These are phyloP conservation scores for Crotalus helleri DNA, from an alignment of 2,113 vertebrate species.

Conservation along the genomic window DNA sequence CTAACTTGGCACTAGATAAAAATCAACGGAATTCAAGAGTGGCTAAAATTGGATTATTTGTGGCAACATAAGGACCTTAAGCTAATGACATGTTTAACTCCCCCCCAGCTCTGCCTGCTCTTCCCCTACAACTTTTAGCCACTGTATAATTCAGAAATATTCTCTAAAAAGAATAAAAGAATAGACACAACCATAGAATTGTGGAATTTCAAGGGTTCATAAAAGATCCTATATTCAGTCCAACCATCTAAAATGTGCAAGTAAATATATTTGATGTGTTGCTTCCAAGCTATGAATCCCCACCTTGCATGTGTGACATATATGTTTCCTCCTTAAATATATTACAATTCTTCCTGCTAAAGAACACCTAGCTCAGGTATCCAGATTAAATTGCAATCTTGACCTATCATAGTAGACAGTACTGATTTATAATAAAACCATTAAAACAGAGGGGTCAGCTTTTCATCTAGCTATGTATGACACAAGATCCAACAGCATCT, in stretches of 20 bases:
- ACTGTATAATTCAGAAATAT: background rate
- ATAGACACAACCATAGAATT: background rate
- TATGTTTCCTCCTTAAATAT: background rate
- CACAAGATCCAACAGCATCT: background rate
- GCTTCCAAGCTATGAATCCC: background rate
- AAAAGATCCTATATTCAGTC: too few species aligned
- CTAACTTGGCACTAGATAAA: too few species aligned
- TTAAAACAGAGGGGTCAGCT: background rate
- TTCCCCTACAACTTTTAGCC: background rate
- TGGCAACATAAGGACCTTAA: too few species aligned
- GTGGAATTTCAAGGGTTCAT: background rate
- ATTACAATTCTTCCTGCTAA: background rate
- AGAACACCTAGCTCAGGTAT: background rate
- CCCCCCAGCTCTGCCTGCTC: too few species aligned
- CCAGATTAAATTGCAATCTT: background rate
- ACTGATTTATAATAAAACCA: background rate
- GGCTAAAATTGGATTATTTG: too few species aligned
- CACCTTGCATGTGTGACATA: background rate
- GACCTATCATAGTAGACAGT: background rate
- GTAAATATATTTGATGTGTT: too few species aligned
- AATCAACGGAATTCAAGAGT: too few species aligned
- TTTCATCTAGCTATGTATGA: background rate
- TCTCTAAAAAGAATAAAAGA: background rate
- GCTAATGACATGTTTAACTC: too few species aligned
- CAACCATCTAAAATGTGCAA: too few species aligned